A percentile compares a stretch with the other conserved stretches of the same genome.
Conservation (phyloP, 2,797 vertebrate genomes). For the Takifugu ocellatus region DNA sequence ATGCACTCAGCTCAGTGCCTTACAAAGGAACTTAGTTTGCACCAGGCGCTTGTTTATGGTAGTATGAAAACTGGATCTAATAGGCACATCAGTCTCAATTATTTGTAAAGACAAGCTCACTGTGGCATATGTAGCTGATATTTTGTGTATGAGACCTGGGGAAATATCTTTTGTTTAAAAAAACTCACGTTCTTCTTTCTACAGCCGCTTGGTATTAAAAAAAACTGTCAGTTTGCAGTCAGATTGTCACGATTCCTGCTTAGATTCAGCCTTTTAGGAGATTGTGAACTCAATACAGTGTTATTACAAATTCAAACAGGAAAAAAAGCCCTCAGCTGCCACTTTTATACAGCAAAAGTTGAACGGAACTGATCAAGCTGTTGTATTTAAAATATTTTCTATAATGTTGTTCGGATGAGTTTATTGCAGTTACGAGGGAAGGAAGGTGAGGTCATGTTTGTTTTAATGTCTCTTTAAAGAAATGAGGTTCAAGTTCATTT, state of each 20-base stretch:
- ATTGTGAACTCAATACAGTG: conserved; percentile 26
- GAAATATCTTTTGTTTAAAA: neutral
- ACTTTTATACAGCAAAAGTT: conserved; percentile 3
- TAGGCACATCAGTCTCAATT: neutral
- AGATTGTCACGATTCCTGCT: conserved; percentile 11
- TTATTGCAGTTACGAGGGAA: no score
- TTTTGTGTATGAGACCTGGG: neutral
- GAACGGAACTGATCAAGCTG: neutral
- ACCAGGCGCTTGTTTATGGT: conserved; percentile 4
- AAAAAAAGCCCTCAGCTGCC: neutral
- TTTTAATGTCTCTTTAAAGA: no score
- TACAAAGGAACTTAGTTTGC: conserved; percentile 22
- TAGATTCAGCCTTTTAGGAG: conserved; percentile 1
- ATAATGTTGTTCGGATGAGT: no score
- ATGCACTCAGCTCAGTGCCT: conserved; percentile 41
- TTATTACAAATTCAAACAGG: conserved; percentile 1
- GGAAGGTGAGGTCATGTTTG: no score
- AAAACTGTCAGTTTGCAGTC: neutral
- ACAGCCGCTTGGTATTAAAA: conserved; percentile 1
- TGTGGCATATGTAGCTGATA: neutral
- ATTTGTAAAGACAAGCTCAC: conserved; percentile 6
- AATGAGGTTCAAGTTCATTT: no score
- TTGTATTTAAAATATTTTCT: no score
- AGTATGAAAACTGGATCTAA: conserved; percentile 11
- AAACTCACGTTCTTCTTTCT: neutral